Conservation (phyloP, 2,888 invertebrate species). For the Junonia oenone region DNA sequence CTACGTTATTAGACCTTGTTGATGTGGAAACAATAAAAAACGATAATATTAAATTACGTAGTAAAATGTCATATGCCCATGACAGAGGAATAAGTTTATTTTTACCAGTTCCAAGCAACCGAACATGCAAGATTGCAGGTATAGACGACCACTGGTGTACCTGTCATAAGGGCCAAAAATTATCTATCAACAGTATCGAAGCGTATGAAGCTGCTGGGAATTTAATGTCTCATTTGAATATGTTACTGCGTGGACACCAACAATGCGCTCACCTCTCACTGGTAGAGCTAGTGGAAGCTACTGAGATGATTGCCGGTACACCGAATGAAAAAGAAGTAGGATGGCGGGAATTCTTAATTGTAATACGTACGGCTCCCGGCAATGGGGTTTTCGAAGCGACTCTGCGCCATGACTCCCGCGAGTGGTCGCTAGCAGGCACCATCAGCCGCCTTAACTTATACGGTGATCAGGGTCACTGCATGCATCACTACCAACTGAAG, state of each 20-base stretch:
- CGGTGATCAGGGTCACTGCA: conserved; percentile 88
- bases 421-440: conserved; percentile 82
- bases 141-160: conserved; percentile 94
- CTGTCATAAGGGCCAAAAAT: conserved; percentile 84
- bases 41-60: conserved; percentile 54
- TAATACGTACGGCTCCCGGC: conserved; percentile 83
- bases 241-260: conserved; percentile 76
- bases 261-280: conserved; percentile 84
- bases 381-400: conserved; percentile 89
- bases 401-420: conserved; percentile 58
- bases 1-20: conserved; percentile 86
- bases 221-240: conserved; percentile 83
- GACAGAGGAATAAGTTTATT: conserved; percentile 88
- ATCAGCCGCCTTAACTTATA: conserved; percentile 89
- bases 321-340: conserved; percentile 55
- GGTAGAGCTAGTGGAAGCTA: conserved; percentile 82
- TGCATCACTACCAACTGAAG: conserved; percentile 86
- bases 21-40: conserved; percentile 67
- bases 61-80: conserved; percentile 48
- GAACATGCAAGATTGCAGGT: conserved; percentile 88
- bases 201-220: conserved; percentile 81
- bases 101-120: conserved; percentile 82
- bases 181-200: conserved; percentile 71
- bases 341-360: conserved; percentile 82
- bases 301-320: conserved; percentile 75